Evolutionary conservation across 2,888 invertebrate genomes (phyloP), one percentile per base, ranked within the genome.

Genomic region (Cheilosia pagana): DNA sequence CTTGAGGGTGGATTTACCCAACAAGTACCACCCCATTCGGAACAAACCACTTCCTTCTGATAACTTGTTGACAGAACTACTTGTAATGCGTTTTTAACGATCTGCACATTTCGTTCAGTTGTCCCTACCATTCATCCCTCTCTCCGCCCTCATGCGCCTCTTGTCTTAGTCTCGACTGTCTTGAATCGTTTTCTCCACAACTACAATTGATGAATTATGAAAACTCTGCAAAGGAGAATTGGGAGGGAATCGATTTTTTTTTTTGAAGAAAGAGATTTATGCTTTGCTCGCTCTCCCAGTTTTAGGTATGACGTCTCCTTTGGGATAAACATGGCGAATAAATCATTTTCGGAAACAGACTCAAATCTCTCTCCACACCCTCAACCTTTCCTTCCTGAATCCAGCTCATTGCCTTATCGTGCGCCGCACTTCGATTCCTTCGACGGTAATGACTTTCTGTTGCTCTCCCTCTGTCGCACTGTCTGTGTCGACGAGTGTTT

Each of bases 51-150:
- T 68, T 28, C 28, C 35, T 53, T 4, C 62, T 19, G 68, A 75
- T 75, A 81, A 85, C 75, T 85, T 79, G 81, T 75, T 85, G 81
- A 79, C 41, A 63, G 53, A 45, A 39, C 23, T 43, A 76, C 19
- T 74, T 79, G 70, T 76, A 72, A 85, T 85, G 85, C 85, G 71
- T 85, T 85, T 85, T 85, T 85, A 85, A 85, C 76, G 85, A 85
- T 85, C 85, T 53, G 53, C 67, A 35, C 35, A 53, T 67, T 72
- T 60, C 19, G 31, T 72, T 72, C 43, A n/a, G 43, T 63, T 63
- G 41, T 31, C 35, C 39, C 31, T 19, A 23, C 10, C 31, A 35
- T 2, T 35, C 6, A 14, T 28, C 10, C 43, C 3, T 6, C 16
- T 48, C 10, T 14, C n/a, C 48, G 28, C 28, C 28, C 28, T 7